phyloP scores from a whole-genome alignment of 2,797 vertebrate genomes.

The Enteromius argenteus region DNA sequence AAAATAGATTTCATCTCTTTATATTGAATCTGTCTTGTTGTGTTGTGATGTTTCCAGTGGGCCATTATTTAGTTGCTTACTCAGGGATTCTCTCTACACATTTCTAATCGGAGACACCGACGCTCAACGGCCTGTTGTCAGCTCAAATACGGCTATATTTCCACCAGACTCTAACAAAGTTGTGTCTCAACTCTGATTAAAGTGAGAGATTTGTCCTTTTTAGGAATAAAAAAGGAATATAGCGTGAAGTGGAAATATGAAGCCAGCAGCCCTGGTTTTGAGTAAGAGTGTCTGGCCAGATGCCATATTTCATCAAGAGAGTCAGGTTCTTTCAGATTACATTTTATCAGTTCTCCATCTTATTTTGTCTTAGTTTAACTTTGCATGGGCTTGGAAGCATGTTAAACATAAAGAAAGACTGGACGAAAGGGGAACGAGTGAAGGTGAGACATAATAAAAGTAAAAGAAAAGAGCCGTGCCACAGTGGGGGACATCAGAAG shows the following conservation, averaged over 20 bases:
- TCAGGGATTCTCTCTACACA: slow-evolving; percentile 57
- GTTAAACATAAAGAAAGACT: slow-evolving; percentile 15
- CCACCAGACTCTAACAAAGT: slow-evolving; percentile 40
- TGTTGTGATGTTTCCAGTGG: slow-evolving; percentile 51
- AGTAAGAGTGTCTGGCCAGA: slow-evolving; percentile 47
- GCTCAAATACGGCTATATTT: slow-evolving; percentile 44
- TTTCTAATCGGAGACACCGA: slow-evolving; percentile 54
- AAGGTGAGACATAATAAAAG: slow-evolving; percentile 45
- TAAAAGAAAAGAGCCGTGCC: slow-evolving; percentile 53
- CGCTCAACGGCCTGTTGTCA: slow-evolving; percentile 23
- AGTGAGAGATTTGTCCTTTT: slow-evolving; percentile 41
- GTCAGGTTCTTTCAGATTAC: background rate
- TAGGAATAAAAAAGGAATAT: slow-evolving; percentile 13
- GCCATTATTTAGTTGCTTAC: slow-evolving; percentile 62
- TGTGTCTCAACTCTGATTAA: slow-evolving; percentile 54
- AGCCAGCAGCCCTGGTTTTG: slow-evolving; percentile 36
- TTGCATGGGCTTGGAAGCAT: slow-evolving; percentile 6
- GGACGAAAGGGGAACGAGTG: slow-evolving; percentile 25
- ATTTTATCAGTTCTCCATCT: slow-evolving; percentile 24
- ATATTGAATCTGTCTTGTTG: slow-evolving; percentile 60
- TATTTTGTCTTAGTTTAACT: slow-evolving; percentile 37
- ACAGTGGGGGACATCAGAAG: slow-evolving; percentile 54
- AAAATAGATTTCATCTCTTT: slow-evolving; percentile 59
- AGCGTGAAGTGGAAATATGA: slow-evolving; percentile 30
- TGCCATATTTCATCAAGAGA: slow-evolving; percentile 14